phyloP scores from a whole-genome alignment of 2,888 invertebrate genomes.

The Lithophane leautieri region DNA sequence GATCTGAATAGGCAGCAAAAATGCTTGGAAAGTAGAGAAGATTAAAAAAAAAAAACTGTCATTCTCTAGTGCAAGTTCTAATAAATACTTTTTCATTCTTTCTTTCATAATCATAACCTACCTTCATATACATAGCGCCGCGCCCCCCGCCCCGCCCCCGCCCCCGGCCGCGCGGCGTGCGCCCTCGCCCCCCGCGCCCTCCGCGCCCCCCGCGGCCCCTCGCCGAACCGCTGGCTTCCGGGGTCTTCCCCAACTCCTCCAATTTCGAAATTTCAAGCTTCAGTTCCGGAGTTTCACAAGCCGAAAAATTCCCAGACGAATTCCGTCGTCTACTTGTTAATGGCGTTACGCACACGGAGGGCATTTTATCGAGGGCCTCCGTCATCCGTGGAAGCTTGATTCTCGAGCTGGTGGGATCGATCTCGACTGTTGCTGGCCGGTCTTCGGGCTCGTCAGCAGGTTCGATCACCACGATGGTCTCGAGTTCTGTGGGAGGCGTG shows the following conservation, averaged over 20 bases:
- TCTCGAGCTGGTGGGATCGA: conserved; percentile 86
- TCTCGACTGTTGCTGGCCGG: conserved; percentile 63
- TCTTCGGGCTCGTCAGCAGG: conserved; percentile 53
- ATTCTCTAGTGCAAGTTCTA: background rate
- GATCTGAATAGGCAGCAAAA: background rate
- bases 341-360: conserved; percentile 80
- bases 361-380: conserved; percentile 85
- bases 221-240: conserved; percentile 67
- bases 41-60: background rate
- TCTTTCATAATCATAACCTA: conserved; percentile 30
- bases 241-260: conserved; percentile 78
- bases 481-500: conserved; percentile 63
- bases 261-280: conserved; percentile 73
- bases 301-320: conserved; percentile 72
- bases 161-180: conserved; percentile 78
- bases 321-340: conserved; percentile 79
- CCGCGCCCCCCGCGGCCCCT: conserved; percentile 71
- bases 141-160: conserved; percentile 85
- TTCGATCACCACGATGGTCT: conserved; percentile 60
- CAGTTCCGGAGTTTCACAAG: conserved; percentile 72
- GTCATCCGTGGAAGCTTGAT: conserved; percentile 88
- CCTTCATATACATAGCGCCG: conserved; percentile 80
- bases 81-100: background rate
- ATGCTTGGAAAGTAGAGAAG: background rate
- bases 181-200: conserved; percentile 70